Evolutionary conservation across 2,113 vertebrate species (phyloP).

Genomic region (Eolophus roseicapilla): DNA sequence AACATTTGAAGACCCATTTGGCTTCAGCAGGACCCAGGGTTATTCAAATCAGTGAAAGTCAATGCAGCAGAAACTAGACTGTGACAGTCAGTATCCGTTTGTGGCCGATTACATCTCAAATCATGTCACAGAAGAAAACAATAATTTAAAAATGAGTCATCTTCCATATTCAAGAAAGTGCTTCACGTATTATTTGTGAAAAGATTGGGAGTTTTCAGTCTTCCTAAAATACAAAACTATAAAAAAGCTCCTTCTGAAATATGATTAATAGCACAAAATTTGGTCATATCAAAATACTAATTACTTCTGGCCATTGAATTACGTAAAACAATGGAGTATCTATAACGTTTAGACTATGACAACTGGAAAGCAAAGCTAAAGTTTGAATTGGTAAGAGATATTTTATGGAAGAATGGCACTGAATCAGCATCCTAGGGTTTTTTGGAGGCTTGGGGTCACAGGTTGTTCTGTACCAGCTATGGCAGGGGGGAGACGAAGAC

Average conservation of each 20-base stretch:
- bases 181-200: not conserved
- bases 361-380: not conserved
- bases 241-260: not conserved
- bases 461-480: not conserved
- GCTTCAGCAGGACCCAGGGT: not conserved
- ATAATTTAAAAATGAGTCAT: constrained; percentile 10
- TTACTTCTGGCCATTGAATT: not conserved
- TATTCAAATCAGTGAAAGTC: not conserved
- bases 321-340: not conserved
- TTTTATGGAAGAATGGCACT: not conserved
- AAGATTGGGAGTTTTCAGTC: not conserved
- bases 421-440: not conserved
- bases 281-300: not conserved
- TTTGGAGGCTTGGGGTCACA: not conserved
- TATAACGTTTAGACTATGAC: not conserved
- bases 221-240: not conserved
- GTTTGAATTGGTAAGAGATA: not conserved
- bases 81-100: not conserved
- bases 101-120: not conserved
- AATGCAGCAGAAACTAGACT: not conserved
- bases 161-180: not conserved
- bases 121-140: not conserved
- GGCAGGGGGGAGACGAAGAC: not conserved
- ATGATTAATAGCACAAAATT: not conserved
- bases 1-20: not conserved